Base-by-base conservation (phyloP, 2,113 vertebrate genomes). In the Clarias gariepinus region DNA sequence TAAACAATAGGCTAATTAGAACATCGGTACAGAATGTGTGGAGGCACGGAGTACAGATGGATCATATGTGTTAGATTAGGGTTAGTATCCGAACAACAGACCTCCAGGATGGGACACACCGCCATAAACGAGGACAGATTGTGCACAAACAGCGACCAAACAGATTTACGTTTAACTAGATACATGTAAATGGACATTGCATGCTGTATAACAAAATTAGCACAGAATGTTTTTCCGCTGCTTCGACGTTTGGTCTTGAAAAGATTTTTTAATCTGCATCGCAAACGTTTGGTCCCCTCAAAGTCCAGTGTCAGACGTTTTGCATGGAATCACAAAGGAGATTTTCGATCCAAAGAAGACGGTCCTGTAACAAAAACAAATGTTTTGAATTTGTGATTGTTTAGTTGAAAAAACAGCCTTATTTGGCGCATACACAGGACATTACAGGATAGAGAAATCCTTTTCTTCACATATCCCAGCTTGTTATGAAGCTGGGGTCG, bases 311-410 rank as follows among this genome's bases (percentile, higher is more conserved):
- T 86, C 41, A 95, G 8, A 82, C 85, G 19, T 74, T 89, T 94
- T 93, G 91, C 96, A 97, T 78, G 96, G 96, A 69, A 96, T 96
- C 90, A 97, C 91, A 84, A 94, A 95, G 71, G 96, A 96, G 88
- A 97, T 94, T 90, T 95, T 96, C 78, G 94, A 92, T 84, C 96
- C 96, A 89, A 96, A 96, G 93, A 96, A 97, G 89, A 96, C 87
- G 63, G 93, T 91, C 89, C 96, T 97, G 94, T 89, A 96, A 96
- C 78, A 95, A 86, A 66, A 73, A n/a, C 76, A 57, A 41, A 5
- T 0, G 19, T 47, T 63, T n/a, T 8, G 28, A 71, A 58, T 13
- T 71, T 74, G 6, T 8, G 47, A 47, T 47, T 47, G 47, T 47
- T 47, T 47, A 8, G 47, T 47, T 47, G 33, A 47, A 47, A 47